Conservation (phyloP, 2,113 vertebrate genomes). For the Platycercus adscitus region DNA sequence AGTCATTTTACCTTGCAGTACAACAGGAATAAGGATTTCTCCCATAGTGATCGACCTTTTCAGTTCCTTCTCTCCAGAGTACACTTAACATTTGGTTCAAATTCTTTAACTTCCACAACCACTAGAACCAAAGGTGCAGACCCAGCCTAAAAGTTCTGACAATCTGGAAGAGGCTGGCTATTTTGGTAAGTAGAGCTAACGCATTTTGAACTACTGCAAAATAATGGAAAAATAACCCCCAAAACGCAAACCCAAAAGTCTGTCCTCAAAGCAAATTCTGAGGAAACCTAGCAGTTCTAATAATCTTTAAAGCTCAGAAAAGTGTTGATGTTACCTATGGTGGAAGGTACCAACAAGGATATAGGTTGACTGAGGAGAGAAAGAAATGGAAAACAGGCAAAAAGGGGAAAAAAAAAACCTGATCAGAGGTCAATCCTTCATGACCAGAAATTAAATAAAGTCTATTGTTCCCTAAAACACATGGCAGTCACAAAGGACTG, state of each 20-base stretch:
- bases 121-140: not conserved
- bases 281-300: not conserved
- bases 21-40: not conserved
- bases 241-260: not conserved
- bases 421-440: not conserved
- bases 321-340: not conserved
- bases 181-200: not conserved
- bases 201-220: not conserved
- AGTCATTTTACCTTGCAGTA: not conserved
- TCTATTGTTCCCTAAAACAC: not conserved
- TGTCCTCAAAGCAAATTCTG: not conserved
- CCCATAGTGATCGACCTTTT: not conserved
- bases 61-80: not conserved
- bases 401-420: not conserved
- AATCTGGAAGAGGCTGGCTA: not conserved
- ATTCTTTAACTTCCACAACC: not conserved
- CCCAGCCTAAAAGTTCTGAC: not conserved
- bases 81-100: not conserved
- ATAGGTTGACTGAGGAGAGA: not conserved
- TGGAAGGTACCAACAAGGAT: not conserved
- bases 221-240: not conserved
- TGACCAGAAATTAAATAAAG: not conserved
- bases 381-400: not conserved
- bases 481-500: not conserved
- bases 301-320: not conserved